phyloP scores from a whole-genome alignment of 2,888 invertebrate genomes.

The Philereme transversata region DNA sequence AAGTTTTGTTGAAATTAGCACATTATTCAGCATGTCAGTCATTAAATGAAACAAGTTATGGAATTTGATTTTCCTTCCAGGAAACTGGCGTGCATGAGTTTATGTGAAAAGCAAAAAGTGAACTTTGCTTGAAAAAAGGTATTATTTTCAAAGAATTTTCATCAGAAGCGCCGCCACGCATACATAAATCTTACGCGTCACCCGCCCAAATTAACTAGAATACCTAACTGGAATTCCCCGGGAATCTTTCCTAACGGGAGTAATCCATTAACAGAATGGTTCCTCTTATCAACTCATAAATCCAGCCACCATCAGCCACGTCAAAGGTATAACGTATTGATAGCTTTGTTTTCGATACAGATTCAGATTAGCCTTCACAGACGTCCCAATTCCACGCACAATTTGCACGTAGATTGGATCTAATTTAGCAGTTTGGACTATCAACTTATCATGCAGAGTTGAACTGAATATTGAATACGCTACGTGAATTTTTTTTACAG shows the following conservation, averaged over 20 bases:
- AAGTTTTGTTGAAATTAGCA: too few species aligned
- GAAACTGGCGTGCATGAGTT: too few species aligned
- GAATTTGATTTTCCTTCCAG: too few species aligned
- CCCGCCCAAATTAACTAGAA: constrained; percentile 31
- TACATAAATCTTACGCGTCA: constrained; percentile 19
- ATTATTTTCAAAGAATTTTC: constrained; percentile 22
- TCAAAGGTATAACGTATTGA: constrained; percentile 57
- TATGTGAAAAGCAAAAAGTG: too few species aligned
- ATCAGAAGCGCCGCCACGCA: constrained; percentile 4
- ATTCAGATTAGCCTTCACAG: constrained; percentile 30
- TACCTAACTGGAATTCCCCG: constrained; percentile 33
- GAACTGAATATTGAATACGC: too few species aligned
- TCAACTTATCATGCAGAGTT: not conserved
- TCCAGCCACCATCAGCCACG: constrained; percentile 57
- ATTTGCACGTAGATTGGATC: constrained; percentile 12
- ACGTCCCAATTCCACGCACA: constrained; percentile 11
- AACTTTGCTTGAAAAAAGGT: constrained; percentile 3
- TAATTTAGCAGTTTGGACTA: not conserved
- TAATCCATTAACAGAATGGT: constrained; percentile 69
- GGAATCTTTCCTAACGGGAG: constrained; percentile 42
- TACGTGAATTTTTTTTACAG: too few species aligned
- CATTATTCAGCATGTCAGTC: too few species aligned
- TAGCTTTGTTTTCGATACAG: constrained; percentile 45
- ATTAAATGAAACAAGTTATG: too few species aligned
- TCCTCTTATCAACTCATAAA: constrained; percentile 73